A percentile compares a stretch with the other conserved stretches of the same genome.
Evolutionary conservation across 2,113 vertebrate genomes (phyloP).

Genomic region (Microcebus ravelobensis): DNA sequence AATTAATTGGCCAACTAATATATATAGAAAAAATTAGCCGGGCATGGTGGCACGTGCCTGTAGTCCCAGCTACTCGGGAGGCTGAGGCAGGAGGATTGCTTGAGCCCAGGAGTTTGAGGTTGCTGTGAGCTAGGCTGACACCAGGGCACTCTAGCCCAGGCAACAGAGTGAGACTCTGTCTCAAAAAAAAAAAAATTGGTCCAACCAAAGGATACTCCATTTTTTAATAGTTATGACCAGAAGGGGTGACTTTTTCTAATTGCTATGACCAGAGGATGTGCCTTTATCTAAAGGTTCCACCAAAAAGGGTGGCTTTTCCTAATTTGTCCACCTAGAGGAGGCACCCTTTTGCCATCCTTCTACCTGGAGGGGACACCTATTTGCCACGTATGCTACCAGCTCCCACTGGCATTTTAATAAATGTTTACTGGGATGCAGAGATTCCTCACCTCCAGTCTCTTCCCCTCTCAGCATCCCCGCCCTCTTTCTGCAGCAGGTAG

Average conservation of each 20-base stretch:
- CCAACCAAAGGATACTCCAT: neutral
- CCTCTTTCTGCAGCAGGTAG: neutral
- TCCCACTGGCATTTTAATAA: neutral
- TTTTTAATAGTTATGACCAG: constrained; percentile 41
- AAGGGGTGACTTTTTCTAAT: neutral
- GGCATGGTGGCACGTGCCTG: no score
- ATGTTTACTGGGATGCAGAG: neutral
- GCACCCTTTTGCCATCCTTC: neutral
- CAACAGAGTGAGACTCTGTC: no score
- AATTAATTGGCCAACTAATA: no score
- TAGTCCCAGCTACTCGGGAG: no score
- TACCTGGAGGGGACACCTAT: neutral
- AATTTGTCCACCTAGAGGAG: neutral
- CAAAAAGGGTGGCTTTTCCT: neutral
- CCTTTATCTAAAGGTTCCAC: constrained; percentile 1
- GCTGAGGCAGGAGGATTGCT: no score
- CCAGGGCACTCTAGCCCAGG: no score
- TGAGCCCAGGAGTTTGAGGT: no score
- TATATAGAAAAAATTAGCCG: no score
- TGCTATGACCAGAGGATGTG: neutral
- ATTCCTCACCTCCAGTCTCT: neutral
- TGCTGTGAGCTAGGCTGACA: no score
- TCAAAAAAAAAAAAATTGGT: neutral
- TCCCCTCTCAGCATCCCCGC: neutral
- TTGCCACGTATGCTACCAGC: neutral